Conservation (phyloP, 1,140 invertebrate species). For the Phocides pigmalion region DNA sequence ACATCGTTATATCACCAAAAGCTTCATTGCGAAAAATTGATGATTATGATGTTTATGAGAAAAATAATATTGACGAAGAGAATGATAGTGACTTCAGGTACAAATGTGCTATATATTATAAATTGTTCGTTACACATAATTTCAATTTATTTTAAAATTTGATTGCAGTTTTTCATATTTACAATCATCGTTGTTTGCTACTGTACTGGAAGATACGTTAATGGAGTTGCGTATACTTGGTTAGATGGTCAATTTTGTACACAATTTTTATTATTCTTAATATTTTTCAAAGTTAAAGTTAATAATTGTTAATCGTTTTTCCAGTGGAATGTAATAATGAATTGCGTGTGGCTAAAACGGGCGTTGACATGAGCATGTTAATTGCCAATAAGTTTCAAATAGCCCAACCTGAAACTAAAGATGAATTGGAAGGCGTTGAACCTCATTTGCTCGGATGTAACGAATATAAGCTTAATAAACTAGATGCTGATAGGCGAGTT, state of each 20-base stretch:
- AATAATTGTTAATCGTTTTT: no score
- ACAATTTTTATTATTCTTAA: constrained; percentile 17
- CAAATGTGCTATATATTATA: no score
- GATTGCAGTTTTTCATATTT: constrained; percentile 54
- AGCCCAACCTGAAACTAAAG: constrained; percentile 39
- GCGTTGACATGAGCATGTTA: constrained; percentile 47
- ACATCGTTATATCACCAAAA: no score
- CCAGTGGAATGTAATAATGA: constrained; percentile 63
- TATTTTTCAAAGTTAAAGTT: no score
- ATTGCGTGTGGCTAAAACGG: constrained; percentile 53
- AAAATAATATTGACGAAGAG: no score
- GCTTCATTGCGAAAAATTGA: no score
- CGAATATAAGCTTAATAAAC: constrained; percentile 64
- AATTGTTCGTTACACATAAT: no score
- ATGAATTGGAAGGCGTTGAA: constrained; percentile 54
- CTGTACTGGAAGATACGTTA: constrained; percentile 56
- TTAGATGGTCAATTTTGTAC: constrained; percentile 30
- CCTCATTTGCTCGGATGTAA: constrained; percentile 42
- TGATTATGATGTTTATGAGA: no score
- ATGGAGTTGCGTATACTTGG: constrained; percentile 59
- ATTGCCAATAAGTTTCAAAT: constrained; percentile 51
- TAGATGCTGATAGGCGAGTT: constrained; percentile 57
- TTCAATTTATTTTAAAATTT: neutral
- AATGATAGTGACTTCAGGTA: no score
- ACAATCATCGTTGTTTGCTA: constrained; percentile 51